Evolutionary conservation across 2,113 vertebrate genomes (phyloP).

Genomic region (Pimephales promelas): DNA sequence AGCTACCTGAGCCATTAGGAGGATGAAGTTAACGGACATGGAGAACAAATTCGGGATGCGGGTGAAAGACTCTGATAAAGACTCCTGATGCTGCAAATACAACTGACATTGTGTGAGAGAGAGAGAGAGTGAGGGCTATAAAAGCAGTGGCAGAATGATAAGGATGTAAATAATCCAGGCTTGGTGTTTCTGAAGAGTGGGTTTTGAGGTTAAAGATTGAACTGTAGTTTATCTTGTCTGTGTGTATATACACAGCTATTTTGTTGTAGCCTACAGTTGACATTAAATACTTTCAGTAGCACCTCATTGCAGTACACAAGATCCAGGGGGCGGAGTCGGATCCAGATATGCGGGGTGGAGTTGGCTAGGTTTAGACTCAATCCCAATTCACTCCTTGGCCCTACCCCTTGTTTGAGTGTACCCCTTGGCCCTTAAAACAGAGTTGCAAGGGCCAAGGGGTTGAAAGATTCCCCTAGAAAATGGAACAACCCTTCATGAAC

Average conservation of each 20-base stretch:
- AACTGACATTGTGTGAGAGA: neutral
- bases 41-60: neutral
- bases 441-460: too few species aligned
- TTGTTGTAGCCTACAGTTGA: neutral
- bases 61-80: slow-evolving; percentile 18
- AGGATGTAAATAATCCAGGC: neutral
- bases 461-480: too few species aligned
- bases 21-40: slow-evolving; percentile 58
- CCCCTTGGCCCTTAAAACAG: too few species aligned
- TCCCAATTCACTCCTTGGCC: too few species aligned
- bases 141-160: neutral
- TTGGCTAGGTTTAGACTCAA: too few species aligned
- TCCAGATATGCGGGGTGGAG: too few species aligned
- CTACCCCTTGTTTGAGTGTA: too few species aligned
- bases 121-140: neutral
- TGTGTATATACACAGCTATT: neutral
- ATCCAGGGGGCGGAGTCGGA: too few species aligned
- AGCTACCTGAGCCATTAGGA: slow-evolving; percentile 66
- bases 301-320: too few species aligned
- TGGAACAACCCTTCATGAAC: too few species aligned
- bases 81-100: slow-evolving; percentile 1
- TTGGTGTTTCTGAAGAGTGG: neutral
- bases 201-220: neutral
- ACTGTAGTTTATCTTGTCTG: neutral
- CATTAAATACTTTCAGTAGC: neutral